These are phyloP conservation scores for Popillia japonica DNA, from an alignment of 1,140 invertebrate species.

Conservation along the genomic window DNA sequence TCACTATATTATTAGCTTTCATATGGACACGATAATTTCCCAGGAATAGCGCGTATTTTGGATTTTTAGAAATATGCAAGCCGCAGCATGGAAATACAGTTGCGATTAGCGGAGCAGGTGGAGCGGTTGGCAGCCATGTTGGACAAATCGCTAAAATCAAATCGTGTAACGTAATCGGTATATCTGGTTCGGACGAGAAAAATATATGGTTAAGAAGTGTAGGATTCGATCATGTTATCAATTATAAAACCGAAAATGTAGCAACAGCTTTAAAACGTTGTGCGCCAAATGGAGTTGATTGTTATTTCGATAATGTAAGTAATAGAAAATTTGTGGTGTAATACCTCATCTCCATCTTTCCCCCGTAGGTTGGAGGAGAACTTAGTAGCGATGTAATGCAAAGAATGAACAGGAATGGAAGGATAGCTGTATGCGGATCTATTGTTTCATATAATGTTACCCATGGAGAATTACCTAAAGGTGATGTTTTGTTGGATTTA, in stretches of 20 bases:
- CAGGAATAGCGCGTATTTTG: conserved; percentile 77
- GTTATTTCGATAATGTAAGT: conserved; percentile 77
- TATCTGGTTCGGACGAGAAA: conserved; percentile 74
- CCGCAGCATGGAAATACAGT: conserved; percentile 73
- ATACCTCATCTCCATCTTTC: not conserved
- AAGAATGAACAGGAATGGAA: conserved; percentile 70
- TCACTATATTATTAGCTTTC: conserved; percentile 43
- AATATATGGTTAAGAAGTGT: conserved; percentile 66
- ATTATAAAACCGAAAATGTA: conserved; percentile 72
- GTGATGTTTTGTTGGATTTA: conserved; percentile 28
- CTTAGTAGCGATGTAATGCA: conserved; percentile 69
- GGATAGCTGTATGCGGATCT: conserved; percentile 73
- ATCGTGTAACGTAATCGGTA: conserved; percentile 74
- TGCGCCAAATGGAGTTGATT: conserved; percentile 73
- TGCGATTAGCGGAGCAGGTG: conserved; percentile 71
- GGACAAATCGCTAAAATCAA: conserved; percentile 78
- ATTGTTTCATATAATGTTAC: conserved; percentile 69
- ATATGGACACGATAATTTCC: conserved; percentile 2
- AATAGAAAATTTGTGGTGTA: not conserved
- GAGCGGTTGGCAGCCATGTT: conserved; percentile 71
- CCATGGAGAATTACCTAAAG: conserved; percentile 56
- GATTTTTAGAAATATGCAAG: conserved; percentile 63
- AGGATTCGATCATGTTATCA: conserved; percentile 72
- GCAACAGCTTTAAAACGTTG: conserved; percentile 63
- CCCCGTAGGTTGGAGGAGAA: conserved; percentile 70